A percentile compares a stretch with the other conserved stretches of the same genome.
Evolutionary conservation across 2,797 vertebrate species (phyloP).

Genomic region (Alcedo quadribrachys): DNA sequence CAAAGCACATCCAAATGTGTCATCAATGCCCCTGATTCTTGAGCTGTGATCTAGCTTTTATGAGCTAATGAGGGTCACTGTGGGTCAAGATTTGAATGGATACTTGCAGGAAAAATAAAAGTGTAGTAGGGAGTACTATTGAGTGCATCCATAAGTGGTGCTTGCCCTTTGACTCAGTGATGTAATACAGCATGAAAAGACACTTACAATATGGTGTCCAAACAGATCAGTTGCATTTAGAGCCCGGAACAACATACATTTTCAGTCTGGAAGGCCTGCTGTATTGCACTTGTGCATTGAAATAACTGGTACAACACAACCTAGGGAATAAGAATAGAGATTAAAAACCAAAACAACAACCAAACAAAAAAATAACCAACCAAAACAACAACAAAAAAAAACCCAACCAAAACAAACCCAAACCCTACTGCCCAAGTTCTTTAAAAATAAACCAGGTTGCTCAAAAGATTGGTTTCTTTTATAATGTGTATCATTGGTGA

Average conservation of each 20-base stretch:
- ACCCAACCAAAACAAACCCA: not conserved
- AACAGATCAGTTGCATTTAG: not conserved
- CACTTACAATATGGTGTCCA: not conserved
- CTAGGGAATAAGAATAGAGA: not conserved
- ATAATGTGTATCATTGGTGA: not conserved
- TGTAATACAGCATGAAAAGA: not conserved
- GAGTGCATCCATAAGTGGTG: not conserved
- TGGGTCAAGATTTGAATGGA: not conserved
- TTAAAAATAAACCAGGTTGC: not conserved
- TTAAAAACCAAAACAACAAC: no score
- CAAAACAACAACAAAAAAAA: no score
- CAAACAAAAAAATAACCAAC: no score
- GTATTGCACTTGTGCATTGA: not conserved
- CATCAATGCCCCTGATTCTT: not conserved
- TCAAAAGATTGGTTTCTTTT: not conserved
- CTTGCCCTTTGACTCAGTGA: conserved; percentile 25
- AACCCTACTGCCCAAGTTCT: not conserved
- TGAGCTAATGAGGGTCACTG: conserved; percentile 1
- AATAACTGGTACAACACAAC: not conserved
- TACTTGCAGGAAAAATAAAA: conserved; percentile 30
- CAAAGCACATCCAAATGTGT: not conserved
- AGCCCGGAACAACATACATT: fast-evolving
- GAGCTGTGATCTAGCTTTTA: not conserved
- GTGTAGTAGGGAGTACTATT: not conserved
- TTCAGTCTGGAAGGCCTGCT: not conserved